phyloP scores from a whole-genome alignment of 2,888 invertebrate species.

The Ophioninae sp. region DNA sequence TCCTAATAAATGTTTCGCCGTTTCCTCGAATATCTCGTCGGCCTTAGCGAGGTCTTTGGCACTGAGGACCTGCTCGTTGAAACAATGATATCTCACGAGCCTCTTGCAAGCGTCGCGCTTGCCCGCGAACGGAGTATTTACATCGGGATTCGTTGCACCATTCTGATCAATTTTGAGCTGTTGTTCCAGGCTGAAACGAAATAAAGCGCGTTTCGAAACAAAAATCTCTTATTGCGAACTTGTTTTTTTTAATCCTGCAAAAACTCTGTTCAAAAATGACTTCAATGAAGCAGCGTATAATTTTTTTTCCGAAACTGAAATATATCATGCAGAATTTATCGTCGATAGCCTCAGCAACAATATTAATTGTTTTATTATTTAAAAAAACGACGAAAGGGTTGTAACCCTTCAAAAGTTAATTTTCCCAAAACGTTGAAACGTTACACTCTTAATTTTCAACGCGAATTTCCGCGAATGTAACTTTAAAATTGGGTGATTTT shows the following conservation, averaged over 20 bases:
- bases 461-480: no score
- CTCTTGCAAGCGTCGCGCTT: conserved; percentile 89
- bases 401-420: no score
- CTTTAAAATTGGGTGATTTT: no score
- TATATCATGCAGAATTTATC: no score
- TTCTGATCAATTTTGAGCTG: conserved; percentile 89
- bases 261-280: background rate
- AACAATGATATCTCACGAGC: conserved; percentile 89
- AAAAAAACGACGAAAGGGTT: no score
- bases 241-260: background rate
- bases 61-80: conserved; percentile 85
- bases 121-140: conserved; percentile 86
- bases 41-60: conserved; percentile 86
- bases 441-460: no score
- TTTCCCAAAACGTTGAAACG: no score
- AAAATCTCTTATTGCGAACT: conserved; percentile 4
- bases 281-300: background rate
- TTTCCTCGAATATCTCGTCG: conserved; percentile 87
- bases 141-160: conserved; percentile 88
- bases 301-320: no score
- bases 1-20: conserved; percentile 86
- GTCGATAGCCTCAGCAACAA: no score
- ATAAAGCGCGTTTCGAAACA: conserved; percentile 31
- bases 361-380: no score
- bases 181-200: conserved; percentile 85